Conservation (phyloP, 2,113 vertebrate genomes). For the Brachionichthys hirsutus region DNA sequence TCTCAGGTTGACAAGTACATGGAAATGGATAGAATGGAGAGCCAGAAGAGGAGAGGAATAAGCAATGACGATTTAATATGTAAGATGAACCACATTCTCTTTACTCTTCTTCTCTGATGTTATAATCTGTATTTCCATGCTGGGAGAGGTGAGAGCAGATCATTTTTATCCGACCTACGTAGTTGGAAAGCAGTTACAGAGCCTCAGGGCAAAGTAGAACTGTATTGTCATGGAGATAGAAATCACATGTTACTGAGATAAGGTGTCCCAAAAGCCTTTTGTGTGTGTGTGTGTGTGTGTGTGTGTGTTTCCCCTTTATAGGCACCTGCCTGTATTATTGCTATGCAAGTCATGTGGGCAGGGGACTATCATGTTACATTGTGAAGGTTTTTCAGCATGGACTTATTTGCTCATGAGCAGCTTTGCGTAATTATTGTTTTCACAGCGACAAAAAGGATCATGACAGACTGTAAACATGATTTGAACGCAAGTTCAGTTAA, state of each 20-base stretch:
- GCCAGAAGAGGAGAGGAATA: constrained; percentile 52
- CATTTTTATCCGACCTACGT: constrained; percentile 14
- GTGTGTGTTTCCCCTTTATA: background rate
- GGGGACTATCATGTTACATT: too few species aligned
- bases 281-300: constrained; percentile 41
- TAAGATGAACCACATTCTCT: constrained; percentile 59
- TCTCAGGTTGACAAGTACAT: constrained; percentile 29
- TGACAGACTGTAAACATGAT: too few species aligned
- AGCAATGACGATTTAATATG: constrained; percentile 79
- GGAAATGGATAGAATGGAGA: constrained; percentile 75
- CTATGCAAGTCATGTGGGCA: too few species aligned
- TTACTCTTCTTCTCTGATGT: background rate
- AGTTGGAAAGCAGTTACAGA: constrained; percentile 7
- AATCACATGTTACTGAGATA: constrained; percentile 39
- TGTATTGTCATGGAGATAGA: constrained; percentile 52
- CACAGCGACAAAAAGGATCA: too few species aligned
- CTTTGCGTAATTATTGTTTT: too few species aligned
- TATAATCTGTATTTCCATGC: background rate
- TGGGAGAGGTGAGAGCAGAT: background rate
- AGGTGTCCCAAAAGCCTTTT: constrained; percentile 27
- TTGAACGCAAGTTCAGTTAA: background rate
- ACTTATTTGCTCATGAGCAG: too few species aligned
- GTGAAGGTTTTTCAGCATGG: too few species aligned
- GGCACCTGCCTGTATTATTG: too few species aligned
- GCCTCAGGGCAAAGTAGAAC: constrained; percentile 5